These are phyloP conservation scores for Xylota segnis DNA, from an alignment of 2,888 invertebrate genomes.

Conservation along the genomic window DNA sequence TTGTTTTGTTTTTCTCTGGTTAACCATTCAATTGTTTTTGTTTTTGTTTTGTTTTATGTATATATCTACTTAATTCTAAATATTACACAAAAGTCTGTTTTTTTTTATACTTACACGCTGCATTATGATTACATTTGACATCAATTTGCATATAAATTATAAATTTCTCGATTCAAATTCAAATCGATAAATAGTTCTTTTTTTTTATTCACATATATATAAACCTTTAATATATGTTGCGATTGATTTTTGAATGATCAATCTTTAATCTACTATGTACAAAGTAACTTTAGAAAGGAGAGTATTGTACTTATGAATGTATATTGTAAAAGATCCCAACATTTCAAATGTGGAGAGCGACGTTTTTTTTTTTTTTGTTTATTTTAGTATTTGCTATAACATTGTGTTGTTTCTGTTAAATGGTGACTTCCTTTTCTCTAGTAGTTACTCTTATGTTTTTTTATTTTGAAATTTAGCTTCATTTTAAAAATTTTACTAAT, in stretches of 20 bases:
- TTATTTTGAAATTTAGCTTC: conserved; percentile 57
- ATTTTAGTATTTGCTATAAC: conserved; percentile 70
- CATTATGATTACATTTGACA: conserved; percentile 61
- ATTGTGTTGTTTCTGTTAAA: conserved; percentile 70
- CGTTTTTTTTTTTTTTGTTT: conserved; percentile 53
- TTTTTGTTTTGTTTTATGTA: conserved; percentile 10
- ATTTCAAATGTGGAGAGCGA: conserved; percentile 73
- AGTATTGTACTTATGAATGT: conserved; percentile 77
- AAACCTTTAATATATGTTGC: conserved; percentile 53
- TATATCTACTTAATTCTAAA: conserved; percentile 69
- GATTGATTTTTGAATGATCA: conserved; percentile 50
- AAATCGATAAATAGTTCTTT: conserved; percentile 57
- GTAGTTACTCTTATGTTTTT: conserved; percentile 35
- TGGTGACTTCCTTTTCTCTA: conserved; percentile 57
- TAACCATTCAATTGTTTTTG: conserved; percentile 61
- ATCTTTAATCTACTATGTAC: conserved; percentile 71
- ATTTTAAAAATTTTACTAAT: conserved; percentile 75
- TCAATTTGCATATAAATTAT: conserved; percentile 54
- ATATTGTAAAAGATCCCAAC: conserved; percentile 74
- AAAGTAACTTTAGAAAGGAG: conserved; percentile 71
- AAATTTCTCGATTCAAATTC: conserved; percentile 54
- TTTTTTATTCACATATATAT: conserved; percentile 68
- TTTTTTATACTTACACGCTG: conserved; percentile 61
- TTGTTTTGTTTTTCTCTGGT: conserved; percentile 37
- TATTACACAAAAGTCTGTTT: conserved; percentile 75